Conservation (phyloP, 2,113 vertebrate species). For the Malurus alboscapulatus region DNA sequence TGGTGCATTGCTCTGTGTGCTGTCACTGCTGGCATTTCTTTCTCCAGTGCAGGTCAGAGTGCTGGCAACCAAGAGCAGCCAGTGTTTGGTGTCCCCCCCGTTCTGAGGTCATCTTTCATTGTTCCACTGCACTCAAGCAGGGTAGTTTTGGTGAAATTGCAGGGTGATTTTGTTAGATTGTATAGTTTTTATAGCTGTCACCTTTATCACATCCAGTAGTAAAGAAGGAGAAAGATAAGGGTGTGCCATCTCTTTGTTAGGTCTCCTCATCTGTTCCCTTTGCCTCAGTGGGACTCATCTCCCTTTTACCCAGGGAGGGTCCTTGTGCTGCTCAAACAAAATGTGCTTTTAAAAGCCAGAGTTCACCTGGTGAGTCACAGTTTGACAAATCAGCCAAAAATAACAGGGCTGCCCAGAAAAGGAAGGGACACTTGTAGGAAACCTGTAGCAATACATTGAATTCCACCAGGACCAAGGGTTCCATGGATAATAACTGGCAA, state of each 20-base stretch:
- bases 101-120: background rate
- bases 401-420: background rate
- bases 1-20: background rate
- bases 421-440: background rate
- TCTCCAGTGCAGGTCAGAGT: background rate
- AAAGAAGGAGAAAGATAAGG: background rate
- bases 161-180: background rate
- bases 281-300: background rate
- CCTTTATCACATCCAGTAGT: background rate
- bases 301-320: background rate
- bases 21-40: background rate
- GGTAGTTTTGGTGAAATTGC: background rate
- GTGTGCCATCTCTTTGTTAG: background rate
- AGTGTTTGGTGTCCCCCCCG: background rate
- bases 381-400: background rate
- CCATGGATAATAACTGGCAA: background rate
- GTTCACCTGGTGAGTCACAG: background rate
- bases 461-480: background rate
- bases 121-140: background rate
- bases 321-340: background rate
- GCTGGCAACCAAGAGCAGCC: background rate
- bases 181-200: background rate
- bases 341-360: background rate
- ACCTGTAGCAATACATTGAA: background rate
- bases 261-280: background rate